A percentile compares a stretch with the other conserved stretches of the same genome.
Evolutionary conservation across 2,888 invertebrate genomes (phyloP).

Genomic region (Thereva nobilitata): DNA sequence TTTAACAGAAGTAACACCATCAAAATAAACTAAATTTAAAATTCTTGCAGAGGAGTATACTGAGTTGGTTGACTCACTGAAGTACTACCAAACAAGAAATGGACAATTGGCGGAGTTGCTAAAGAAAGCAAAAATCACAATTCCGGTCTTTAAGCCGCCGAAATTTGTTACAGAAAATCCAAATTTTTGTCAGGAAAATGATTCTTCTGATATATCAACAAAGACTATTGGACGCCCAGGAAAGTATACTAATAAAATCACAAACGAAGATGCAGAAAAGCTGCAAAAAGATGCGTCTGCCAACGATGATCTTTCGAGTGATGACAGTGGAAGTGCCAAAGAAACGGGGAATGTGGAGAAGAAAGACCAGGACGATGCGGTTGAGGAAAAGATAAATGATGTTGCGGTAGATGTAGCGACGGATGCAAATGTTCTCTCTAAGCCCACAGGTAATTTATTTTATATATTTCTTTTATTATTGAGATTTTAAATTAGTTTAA

Average conservation of each 20-base stretch:
- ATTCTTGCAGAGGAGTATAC: conserved; percentile 42
- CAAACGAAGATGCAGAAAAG: conserved; percentile 16
- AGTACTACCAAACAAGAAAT: conserved; percentile 44
- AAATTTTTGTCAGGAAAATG: conserved; percentile 34
- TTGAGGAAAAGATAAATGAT: background rate
- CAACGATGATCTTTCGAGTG: background rate
- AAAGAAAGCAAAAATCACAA: conserved; percentile 43
- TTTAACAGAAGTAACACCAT: background rate
- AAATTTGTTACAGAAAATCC: conserved; percentile 41
- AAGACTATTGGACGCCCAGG: conserved; percentile 37
- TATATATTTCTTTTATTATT: too few relatives aligned
- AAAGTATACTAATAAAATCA: conserved; percentile 36
- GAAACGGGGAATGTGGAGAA: too few relatives aligned
- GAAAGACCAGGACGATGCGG: background rate
- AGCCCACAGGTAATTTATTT: too few relatives aligned
- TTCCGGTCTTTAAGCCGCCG: conserved; percentile 42
- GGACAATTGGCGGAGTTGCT: conserved; percentile 44
- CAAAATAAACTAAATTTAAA: background rate
- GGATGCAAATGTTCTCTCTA: too few relatives aligned
- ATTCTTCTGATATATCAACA: conserved; percentile 9
- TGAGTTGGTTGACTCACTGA: conserved; percentile 42
- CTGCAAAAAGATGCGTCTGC: conserved; percentile 5
- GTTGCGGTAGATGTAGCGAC: background rate
- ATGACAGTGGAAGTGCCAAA: background rate
- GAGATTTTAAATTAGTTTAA: too few relatives aligned